Base-by-base conservation (phyloP, 2,797 vertebrate species). In the Brotogeris chrysoptera region DNA sequence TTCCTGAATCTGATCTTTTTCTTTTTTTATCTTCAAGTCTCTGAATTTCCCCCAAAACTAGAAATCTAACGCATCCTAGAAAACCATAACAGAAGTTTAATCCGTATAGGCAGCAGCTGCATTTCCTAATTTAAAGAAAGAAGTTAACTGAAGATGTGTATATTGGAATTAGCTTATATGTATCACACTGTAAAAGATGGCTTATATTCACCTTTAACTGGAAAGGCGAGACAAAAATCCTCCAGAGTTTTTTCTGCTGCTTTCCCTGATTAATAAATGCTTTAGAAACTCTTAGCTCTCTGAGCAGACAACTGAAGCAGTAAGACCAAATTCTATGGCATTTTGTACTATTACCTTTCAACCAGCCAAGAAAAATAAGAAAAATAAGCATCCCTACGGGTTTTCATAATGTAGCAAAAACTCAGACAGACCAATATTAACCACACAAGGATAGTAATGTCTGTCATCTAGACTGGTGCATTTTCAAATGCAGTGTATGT, bases 361-460 rank as follows among this genome's bases (percentile, higher is more conserved):
- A 53, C 10, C 19, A 65, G 78, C 84, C 94, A 95, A 95, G 80
- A 87, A 93, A 95, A 96, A 94, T 24, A 92, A 57, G 61, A 71
- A 90, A 90, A 93, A 86, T 71, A 86, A 88, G 53, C 4, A 1
- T 52, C 52, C 38, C 64, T 38, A 41, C 76, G 60, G 46, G 64
- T 91, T 91, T 94, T 88, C 59, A 72, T 65, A 73, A 69, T 55
- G 36, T 77, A 91, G 78, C 52, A 60, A 91, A 95, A 87, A 39
- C 74, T 94, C 52, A 70, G 86, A 80, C 64, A 73, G 91, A 85
- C 50, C 50, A 44, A 0, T 34, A 82, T 59, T 89, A 95, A 92
- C 78, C 86, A 77, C 86, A 92, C n/a, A 91, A 91, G 64, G 74
- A 91, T 6, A 95, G 59, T 65, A 94, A 92, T 36, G 85, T 91